Evolutionary conservation across 2,113 vertebrate genomes (phyloP).

Genomic region (Varanus komodoensis): DNA sequence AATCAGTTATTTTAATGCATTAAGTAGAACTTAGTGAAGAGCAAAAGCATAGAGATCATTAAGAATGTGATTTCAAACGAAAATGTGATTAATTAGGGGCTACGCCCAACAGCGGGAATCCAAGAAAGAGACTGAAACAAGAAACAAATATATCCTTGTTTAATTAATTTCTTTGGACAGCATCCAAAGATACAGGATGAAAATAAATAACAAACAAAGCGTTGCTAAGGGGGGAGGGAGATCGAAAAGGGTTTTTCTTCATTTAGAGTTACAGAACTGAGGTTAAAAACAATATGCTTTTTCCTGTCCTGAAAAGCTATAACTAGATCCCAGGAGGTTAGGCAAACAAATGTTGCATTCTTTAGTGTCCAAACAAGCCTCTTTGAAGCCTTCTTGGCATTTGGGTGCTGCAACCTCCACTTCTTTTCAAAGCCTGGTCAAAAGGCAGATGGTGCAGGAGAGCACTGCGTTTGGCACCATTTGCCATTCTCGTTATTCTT

Average conservation of each 20-base stretch:
- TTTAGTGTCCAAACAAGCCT: slow-evolving; percentile 38
- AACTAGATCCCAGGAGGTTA: slow-evolving; percentile 52
- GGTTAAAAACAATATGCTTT: slow-evolving; percentile 46
- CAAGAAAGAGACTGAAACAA: slow-evolving; percentile 67
- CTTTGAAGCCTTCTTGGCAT: slow-evolving; percentile 46
- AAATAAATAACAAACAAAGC: slow-evolving; percentile 21
- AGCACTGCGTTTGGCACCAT: slow-evolving; percentile 25
- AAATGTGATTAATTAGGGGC: slow-evolving; percentile 75
- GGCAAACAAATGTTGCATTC: slow-evolving; percentile 62
- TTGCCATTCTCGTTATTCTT: not conserved
- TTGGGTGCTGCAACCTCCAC: slow-evolving; percentile 38
- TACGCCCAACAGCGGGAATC: slow-evolving; percentile 66
- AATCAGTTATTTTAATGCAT: slow-evolving; percentile 72
- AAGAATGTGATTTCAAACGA: slow-evolving; percentile 68
- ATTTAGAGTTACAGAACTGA: slow-evolving; percentile 48
- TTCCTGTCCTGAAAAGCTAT: slow-evolving; percentile 35
- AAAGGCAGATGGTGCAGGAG: not conserved
- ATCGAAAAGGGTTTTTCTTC: slow-evolving; percentile 28
- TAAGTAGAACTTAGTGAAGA: slow-evolving; percentile 60
- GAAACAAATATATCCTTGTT: slow-evolving; percentile 70
- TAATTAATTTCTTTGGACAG: slow-evolving; percentile 65
- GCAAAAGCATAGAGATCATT: slow-evolving; percentile 62
- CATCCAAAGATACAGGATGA: slow-evolving; percentile 37
- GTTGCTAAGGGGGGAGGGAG: slow-evolving; percentile 22
- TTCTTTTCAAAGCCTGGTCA: slow-evolving; percentile 1